phyloP scores from a whole-genome alignment of 2,797 vertebrate species.

The Xiphorhynchus erythropygius region DNA sequence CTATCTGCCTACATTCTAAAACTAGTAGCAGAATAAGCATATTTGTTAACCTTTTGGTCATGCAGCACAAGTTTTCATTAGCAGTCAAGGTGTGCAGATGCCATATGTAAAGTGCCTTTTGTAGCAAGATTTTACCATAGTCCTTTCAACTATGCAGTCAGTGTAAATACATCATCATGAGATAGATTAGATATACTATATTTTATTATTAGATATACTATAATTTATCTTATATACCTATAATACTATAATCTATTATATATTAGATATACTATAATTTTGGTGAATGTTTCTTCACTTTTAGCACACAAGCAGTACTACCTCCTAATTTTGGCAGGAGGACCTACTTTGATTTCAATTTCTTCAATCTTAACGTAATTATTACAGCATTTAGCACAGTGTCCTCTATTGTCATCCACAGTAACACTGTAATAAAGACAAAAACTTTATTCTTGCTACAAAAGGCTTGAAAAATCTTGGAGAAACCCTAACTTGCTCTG shows the following conservation, averaged over 20 bases:
- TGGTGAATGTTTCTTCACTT: neutral
- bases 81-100: neutral
- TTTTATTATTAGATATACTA: neutral
- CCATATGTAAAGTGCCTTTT: neutral
- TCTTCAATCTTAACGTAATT: neutral
- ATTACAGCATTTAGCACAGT: neutral
- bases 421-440: neutral
- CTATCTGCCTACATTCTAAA: neutral
- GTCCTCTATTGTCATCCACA: neutral
- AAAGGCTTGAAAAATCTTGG: neutral
- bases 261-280: neutral
- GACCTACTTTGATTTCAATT: neutral
- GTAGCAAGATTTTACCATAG: neutral
- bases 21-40: neutral
- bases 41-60: neutral
- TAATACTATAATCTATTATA: neutral
- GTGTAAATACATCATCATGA: neutral
- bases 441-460: neutral
- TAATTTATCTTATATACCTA: neutral
- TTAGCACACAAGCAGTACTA: neutral
- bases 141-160: neutral
- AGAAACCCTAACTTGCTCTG: neutral
- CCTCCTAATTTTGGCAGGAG: neutral
- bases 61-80: neutral
- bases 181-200: neutral